These are phyloP conservation scores for Bungarus multicinctus DNA, from an alignment of 2,113 vertebrate genomes.

Conservation along the genomic window DNA sequence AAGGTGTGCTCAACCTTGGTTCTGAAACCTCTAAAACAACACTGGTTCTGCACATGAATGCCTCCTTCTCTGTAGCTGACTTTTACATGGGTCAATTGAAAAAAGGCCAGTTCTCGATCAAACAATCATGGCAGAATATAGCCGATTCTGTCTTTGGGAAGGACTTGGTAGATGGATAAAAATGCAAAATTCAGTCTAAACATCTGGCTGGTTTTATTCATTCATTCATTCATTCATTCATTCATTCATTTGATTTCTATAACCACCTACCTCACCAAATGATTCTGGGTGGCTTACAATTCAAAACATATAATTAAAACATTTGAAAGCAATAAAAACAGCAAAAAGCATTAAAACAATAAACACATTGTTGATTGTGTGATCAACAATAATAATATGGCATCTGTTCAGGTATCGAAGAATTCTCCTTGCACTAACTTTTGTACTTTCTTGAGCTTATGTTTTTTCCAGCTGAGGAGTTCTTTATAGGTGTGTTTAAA, in stretches of 20 bases:
- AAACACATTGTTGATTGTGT: background rate
- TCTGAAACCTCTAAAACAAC: background rate
- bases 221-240: background rate
- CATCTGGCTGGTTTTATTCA: background rate
- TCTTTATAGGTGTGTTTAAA: background rate
- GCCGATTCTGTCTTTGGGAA: background rate
- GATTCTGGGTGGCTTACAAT: background rate
- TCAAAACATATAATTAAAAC: background rate
- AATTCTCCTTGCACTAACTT: background rate
- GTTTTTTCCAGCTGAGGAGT: background rate
- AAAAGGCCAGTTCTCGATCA: background rate
- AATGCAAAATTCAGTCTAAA: background rate
- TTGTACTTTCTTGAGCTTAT: background rate
- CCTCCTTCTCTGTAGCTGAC: background rate
- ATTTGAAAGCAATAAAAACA: background rate
- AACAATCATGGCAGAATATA: background rate
- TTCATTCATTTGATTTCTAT: background rate
- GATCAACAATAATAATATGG: background rate
- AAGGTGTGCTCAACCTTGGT: background rate
- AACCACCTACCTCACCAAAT: background rate
- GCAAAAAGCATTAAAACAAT: background rate
- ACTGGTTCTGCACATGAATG: background rate
- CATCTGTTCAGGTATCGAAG: background rate
- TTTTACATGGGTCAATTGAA: background rate
- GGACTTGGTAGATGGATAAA: background rate